Evolutionary conservation across 2,113 vertebrate species (phyloP).

Genomic region (Lynx canadensis): DNA sequence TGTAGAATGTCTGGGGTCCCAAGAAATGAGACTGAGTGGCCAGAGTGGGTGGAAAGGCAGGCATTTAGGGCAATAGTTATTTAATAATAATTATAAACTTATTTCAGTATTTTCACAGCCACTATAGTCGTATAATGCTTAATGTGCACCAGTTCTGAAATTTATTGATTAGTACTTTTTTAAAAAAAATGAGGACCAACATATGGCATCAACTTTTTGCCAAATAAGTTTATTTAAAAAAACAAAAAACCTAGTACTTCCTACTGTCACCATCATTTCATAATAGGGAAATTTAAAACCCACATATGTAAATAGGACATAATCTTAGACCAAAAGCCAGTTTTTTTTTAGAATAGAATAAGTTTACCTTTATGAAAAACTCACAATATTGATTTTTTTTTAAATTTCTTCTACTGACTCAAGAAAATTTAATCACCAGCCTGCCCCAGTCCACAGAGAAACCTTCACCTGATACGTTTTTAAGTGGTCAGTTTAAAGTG

Average conservation of each 20-base stretch:
- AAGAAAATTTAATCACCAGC: slow-evolving; percentile 8
- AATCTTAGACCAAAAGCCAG: neutral
- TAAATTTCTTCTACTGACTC: slow-evolving; percentile 43
- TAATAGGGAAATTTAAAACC: neutral
- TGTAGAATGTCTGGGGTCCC: neutral
- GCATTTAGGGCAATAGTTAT: neutral
- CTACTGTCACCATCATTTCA: neutral
- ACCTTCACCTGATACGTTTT: neutral
- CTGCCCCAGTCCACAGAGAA: neutral
- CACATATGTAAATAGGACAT: neutral
- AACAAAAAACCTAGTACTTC: neutral
- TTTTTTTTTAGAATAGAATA: neutral
- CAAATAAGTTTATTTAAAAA: neutral
- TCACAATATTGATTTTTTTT: slow-evolving; percentile 36
- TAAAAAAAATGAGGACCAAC: neutral
- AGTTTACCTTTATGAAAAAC: neutral
- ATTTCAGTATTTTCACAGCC: neutral
- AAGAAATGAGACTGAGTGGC: neutral
- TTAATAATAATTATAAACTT: neutral
- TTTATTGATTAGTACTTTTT: neutral
- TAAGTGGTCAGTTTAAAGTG: slow-evolving; percentile 37
- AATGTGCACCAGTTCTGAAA: neutral
- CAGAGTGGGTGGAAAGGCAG: neutral
- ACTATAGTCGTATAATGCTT: neutral
- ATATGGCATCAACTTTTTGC: neutral